phyloP scores from a whole-genome alignment of 23 tunicate genomes.

The Ciona savignyi region DNA sequence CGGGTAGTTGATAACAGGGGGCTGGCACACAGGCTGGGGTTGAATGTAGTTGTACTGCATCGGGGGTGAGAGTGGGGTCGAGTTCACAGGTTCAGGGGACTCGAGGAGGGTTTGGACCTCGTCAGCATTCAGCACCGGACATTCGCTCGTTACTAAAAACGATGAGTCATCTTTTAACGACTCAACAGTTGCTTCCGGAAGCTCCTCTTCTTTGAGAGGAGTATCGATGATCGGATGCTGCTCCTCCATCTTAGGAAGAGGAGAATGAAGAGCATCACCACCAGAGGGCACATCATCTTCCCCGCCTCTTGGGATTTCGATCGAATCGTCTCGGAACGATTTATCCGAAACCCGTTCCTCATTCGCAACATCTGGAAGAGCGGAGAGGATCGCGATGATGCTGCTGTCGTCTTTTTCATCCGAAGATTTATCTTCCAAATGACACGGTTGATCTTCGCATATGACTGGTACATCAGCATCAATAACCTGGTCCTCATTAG shows the following conservation, averaged over 20 bases:
- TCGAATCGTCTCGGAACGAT: slow-evolving; percentile 14
- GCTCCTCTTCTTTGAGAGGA: background rate
- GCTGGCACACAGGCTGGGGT: background rate
- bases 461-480: no score
- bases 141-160: slow-evolving; percentile 52
- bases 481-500: no score
- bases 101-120: slow-evolving; percentile 69
- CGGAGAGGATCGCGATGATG: background rate
- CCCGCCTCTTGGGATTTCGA: slow-evolving; percentile 31
- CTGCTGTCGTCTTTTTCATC: background rate
- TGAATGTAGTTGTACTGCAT: background rate
- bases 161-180: slow-evolving; percentile 10
- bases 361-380: background rate
- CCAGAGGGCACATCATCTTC: background rate
- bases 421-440: background rate
- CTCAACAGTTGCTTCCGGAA: slow-evolving; percentile 5
- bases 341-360: background rate
- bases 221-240: background rate
- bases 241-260: background rate
- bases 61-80: background rate
- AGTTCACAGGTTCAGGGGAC: background rate
- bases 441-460: background rate
- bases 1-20: background rate
- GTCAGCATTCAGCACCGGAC: slow-evolving; percentile 79
- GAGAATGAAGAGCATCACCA: background rate